Percentiles rank a stretch among this genome's conserved stretches.
phyloP scores from a whole-genome alignment of 2,888 invertebrate species.

The Choristoneura rosaceana region DNA sequence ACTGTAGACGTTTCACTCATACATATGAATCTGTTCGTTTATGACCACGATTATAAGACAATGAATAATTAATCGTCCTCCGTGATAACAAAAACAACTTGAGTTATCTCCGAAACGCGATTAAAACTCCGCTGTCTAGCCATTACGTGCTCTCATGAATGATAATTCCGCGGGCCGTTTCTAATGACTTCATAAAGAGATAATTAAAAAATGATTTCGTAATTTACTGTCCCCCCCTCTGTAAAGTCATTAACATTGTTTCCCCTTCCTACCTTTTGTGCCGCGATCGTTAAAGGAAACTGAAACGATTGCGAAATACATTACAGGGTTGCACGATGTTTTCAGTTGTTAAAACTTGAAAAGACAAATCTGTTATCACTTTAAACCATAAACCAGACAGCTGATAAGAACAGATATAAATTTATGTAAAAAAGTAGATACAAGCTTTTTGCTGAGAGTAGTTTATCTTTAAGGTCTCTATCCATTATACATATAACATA shows the following conservation, averaged over 20 bases:
- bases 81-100: slow-evolving; percentile 9
- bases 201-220: slow-evolving; percentile 41
- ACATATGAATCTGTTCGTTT: too few species aligned
- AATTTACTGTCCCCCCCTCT: slow-evolving; percentile 26
- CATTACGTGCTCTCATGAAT: slow-evolving; percentile 15
- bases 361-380: background rate
- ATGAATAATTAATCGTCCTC: background rate
- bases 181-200: slow-evolving; percentile 40
- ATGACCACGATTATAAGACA: too few species aligned
- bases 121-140: slow-evolving; percentile 6
- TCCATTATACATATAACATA: too few species aligned
- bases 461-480: too few species aligned
- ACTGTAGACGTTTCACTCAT: too few species aligned
- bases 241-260: slow-evolving; percentile 35
- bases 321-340: background rate
- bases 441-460: too few species aligned
- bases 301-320: slow-evolving; percentile 30
- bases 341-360: background rate
- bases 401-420: too few species aligned
- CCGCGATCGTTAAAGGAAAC: slow-evolving; percentile 25
- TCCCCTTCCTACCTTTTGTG: slow-evolving; percentile 30
- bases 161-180: slow-evolving; percentile 32
- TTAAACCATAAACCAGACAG: too few species aligned
- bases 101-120: slow-evolving; percentile 3
- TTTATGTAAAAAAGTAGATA: too few species aligned